A percentile compares a stretch with the other conserved stretches of the same genome.
Evolutionary conservation across 2,797 vertebrate species (phyloP).

Genomic region (Sparus aurata): DNA sequence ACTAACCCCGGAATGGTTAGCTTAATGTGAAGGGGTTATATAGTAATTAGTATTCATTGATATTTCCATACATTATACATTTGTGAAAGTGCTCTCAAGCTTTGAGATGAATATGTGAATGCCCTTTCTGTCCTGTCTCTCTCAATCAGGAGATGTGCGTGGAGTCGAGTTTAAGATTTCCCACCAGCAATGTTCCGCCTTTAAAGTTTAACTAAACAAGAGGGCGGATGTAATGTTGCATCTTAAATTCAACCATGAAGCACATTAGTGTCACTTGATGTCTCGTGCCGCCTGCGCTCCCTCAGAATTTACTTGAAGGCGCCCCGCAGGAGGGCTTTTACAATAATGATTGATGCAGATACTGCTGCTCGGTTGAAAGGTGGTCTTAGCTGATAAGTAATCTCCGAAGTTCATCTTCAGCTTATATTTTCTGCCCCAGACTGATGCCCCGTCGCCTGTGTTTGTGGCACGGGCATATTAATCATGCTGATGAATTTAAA

Average conservation of each 20-base stretch:
- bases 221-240: constrained; percentile 29
- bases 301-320: constrained; percentile 20
- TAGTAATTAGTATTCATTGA: constrained; percentile 28
- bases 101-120: constrained; percentile 14
- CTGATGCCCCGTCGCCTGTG: constrained; percentile 45
- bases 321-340: constrained; percentile 25
- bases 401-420: constrained; percentile 74
- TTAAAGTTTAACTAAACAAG: constrained; percentile 64
- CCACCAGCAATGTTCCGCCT: constrained; percentile 16
- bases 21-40: constrained; percentile 39
- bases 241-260: constrained; percentile 52
- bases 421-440: constrained; percentile 61
- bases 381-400: constrained; percentile 75
- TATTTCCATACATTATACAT: constrained; percentile 23
- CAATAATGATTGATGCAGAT: constrained; percentile 65
- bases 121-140: constrained; percentile 18
- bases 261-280: constrained; percentile 67
- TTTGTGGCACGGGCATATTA: constrained; percentile 64
- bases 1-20: constrained; percentile 37
- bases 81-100: constrained; percentile 24
- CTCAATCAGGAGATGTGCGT: constrained; percentile 33
- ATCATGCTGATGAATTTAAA: constrained; percentile 77
- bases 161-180: constrained; percentile 29
- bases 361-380: constrained; percentile 64
- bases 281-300: constrained; percentile 37